Conservation (phyloP, 1,140 invertebrate genomes). For the Stegodyphus dumicola region DNA sequence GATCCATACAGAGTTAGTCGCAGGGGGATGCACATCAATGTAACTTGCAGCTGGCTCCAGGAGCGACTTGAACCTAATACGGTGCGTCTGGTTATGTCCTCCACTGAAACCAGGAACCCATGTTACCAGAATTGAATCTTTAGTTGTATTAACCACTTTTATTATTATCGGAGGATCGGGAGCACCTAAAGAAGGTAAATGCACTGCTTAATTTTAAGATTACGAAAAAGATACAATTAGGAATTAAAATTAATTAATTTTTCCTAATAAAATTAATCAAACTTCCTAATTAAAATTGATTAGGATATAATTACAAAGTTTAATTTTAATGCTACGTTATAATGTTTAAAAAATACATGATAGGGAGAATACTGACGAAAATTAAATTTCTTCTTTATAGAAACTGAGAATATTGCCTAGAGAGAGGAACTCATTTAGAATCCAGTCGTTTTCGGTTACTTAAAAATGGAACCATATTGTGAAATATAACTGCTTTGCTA, state of each 20-base stretch:
- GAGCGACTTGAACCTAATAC: slow-evolving; percentile 76
- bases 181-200: slow-evolving; percentile 74
- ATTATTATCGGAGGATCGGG: slow-evolving; percentile 86
- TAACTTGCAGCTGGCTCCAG: slow-evolving; percentile 53
- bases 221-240: not conserved
- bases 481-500: too few relatives aligned
- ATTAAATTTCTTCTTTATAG: too few relatives aligned
- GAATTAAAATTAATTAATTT: not conserved
- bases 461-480: too few relatives aligned
- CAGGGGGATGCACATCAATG: slow-evolving; percentile 78
- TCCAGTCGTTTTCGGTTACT: too few relatives aligned
- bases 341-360: too few relatives aligned
- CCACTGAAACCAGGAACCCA: slow-evolving; percentile 97
- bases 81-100: slow-evolving; percentile 84
- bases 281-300: too few relatives aligned
- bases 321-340: too few relatives aligned
- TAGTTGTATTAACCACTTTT: slow-evolving; percentile 84
- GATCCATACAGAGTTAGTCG: slow-evolving; percentile 78
- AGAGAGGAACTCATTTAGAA: too few relatives aligned
- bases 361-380: too few relatives aligned
- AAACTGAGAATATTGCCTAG: too few relatives aligned
- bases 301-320: too few relatives aligned
- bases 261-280: not conserved
- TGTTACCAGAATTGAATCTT: slow-evolving; percentile 85
- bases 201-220: not conserved